A percentile compares a stretch with the other conserved stretches of the same genome.
Evolutionary conservation across 1,140 invertebrate genomes (phyloP).

Genomic region (Drosophila obscura): DNA sequence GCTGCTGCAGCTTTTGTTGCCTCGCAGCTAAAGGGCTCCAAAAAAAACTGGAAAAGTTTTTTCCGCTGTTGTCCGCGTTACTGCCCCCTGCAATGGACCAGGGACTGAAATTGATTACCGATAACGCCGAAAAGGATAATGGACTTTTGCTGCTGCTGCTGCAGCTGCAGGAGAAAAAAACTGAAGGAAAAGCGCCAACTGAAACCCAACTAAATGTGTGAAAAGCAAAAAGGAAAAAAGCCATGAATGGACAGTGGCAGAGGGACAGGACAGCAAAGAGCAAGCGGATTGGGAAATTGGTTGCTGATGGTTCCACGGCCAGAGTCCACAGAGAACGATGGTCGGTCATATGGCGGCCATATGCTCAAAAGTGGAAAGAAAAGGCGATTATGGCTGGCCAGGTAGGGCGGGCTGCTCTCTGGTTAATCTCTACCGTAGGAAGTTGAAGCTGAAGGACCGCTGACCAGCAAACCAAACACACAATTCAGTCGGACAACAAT

Average conservation of each 20-base stretch:
- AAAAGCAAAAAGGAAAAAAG: slow-evolving; percentile 36
- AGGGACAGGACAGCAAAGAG: slow-evolving; percentile 34
- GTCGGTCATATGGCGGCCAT: slow-evolving; percentile 32
- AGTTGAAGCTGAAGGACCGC: slow-evolving; percentile 16
- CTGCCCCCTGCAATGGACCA: slow-evolving; percentile 37
- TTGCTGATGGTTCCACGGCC: slow-evolving; percentile 7
- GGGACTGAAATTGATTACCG: slow-evolving; percentile 76
- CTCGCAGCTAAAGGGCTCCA: slow-evolving; percentile 40
- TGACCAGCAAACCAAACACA: slow-evolving; percentile 21
- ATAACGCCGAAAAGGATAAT: slow-evolving; percentile 79
- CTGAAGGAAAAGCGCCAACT: slow-evolving; percentile 26
- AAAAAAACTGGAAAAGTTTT: slow-evolving; percentile 46
- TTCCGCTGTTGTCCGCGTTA: slow-evolving; percentile 2
- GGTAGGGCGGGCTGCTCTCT: background rate
- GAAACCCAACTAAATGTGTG: slow-evolving; percentile 52
- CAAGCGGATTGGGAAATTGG: slow-evolving; percentile 56
- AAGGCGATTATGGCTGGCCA: slow-evolving; percentile 59
- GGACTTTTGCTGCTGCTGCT: slow-evolving; percentile 75
- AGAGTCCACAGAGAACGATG: slow-evolving; percentile 7
- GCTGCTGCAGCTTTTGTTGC: slow-evolving; percentile 51
- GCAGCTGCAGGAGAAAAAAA: slow-evolving; percentile 8
- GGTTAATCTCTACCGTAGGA: slow-evolving; percentile 36
- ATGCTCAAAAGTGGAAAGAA: slow-evolving; percentile 47
- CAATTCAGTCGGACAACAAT: slow-evolving; percentile 58
- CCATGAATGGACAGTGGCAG: slow-evolving; percentile 4